Base-by-base conservation (phyloP, 2,797 vertebrate genomes). In the Yasuhikotakia modesta region DNA sequence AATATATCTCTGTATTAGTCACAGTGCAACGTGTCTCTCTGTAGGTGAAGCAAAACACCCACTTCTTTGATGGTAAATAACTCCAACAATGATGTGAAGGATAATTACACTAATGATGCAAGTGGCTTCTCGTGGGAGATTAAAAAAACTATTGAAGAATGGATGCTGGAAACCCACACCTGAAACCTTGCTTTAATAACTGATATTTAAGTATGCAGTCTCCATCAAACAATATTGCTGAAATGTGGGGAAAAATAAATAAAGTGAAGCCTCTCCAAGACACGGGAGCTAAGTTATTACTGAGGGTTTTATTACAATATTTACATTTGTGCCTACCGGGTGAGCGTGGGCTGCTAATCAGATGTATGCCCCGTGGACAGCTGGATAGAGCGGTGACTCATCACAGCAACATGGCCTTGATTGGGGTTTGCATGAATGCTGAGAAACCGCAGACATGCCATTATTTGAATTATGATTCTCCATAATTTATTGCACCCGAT, bases 311-410 rank as follows among this genome's bases (percentile, higher is more conserved):
- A 91, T 94, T 92, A 90, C 89, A 92, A 91, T 93, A 92, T 93
- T 93, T 93, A 92, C 93, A 92, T 93, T 92, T 89, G 83, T 83
- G 88, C 88, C 86, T 89, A 82, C 86, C 88, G 87, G 90, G 89
- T 90, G 88, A 88, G 90, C 87, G 90, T 91, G 90, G 90, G 87
- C 91, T 90, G 91, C 89, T 92, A 91, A 93, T 93, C 87, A 90
- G 88, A 90, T 90, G 86, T 87, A 92, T 93, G 91, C 93, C 91
- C 92, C 88, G 87, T 91, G 91, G 93, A 94, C 90, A 91, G 89
- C 91, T 91, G 90, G 91, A 92, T 92, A 89, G 88, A 91, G 90
- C 92, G 79, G 79, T 89, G 93, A 94, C 91, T 94, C 93, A 94
- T 92, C 90, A 87, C 87, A 92, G 90, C 90, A 93, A 90, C 91